Evolutionary conservation across 2,888 invertebrate species (phyloP), one percentile per base, ranked within the genome.

Genomic region (Pseudolycoriella hygida): DNA sequence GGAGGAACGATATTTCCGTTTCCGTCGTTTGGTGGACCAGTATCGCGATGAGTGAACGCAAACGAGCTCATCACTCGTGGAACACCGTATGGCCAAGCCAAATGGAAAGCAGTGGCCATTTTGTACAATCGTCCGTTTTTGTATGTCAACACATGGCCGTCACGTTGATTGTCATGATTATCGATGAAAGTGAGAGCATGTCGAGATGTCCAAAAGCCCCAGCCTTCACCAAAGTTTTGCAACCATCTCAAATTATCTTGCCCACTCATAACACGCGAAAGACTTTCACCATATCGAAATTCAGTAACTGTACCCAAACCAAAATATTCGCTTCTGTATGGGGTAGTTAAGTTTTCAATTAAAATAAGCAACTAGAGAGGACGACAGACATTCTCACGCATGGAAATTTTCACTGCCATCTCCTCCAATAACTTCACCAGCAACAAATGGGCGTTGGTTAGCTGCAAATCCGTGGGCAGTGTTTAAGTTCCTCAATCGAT

Each of bases 31-130:
- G 77, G 77, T 12, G 77, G 77, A 15, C 73, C 74, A 46, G 49
- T 44, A 46, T 53, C 50, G 10, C 32, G 40, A 32, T 71, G 52
- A 1, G 60, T 56, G 64, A 86, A 90, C 34, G 57, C 66, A 57
- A 72, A 90, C 53, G 86, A 86, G 57, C 86, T 87, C 81, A 92
- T 86, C 48, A 89, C 64, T 47, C 81, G 72, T 1, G 84, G 76
- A 47, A 72, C 67, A 1, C 82, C 82, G 53, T 84, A 84, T 1
- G 82, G 77, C 71, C 82, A 79, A 0, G 86, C 84, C 60, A 88
- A 42, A 65, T 71, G 73, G 59, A 73, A 77, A n/a, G 71, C 70
- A 5, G 60, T 64, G 0, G 73, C 74, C 59, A 52, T 59, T 56
- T 61, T 67, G 54, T 66, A 68, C 45, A 54, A 55, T 45, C 57